A percentile compares a stretch with the other conserved stretches of the same genome.
phyloP scores from a whole-genome alignment of 2,888 invertebrate species.

The Megalurothrips usitatus region DNA sequence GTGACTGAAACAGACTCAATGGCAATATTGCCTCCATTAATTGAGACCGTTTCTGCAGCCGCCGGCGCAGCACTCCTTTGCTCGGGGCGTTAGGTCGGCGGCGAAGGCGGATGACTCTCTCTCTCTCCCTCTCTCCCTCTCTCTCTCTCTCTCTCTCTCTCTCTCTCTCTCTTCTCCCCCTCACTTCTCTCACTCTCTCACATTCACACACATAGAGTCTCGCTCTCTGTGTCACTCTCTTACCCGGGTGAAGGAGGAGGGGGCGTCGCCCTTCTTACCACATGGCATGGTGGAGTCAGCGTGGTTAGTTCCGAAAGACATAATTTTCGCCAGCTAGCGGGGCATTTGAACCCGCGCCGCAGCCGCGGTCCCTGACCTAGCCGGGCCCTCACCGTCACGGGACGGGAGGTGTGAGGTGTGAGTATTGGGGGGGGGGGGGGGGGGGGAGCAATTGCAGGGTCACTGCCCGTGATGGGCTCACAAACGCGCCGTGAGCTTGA shows the following conservation, averaged over 20 bases:
- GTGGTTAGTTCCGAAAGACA: no score
- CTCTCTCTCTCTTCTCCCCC: background rate
- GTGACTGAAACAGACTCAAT: background rate
- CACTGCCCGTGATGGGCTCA: no score
- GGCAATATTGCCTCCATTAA: constrained; percentile 9
- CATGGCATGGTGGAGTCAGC: no score
- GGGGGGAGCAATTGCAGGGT: background rate
- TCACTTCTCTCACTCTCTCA: background rate
- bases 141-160: background rate
- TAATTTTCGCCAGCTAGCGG: no score
- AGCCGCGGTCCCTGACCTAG: no score
- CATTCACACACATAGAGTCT: background rate
- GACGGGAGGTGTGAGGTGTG: no score
- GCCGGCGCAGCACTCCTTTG: background rate
- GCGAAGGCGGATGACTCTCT: background rate
- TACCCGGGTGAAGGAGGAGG: no score
- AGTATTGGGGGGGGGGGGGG: background rate
- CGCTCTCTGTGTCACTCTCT: background rate
- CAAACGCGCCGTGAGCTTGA: no score
- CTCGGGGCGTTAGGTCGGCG: no score
- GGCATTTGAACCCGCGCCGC: no score
- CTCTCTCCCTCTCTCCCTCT: background rate
- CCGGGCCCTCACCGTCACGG: no score
- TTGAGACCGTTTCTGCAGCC: constrained; percentile 16
- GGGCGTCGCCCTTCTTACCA: no score